phyloP scores from a whole-genome alignment of 2,888 invertebrate genomes.

The Pseudococcus jackbeardsleyi region DNA sequence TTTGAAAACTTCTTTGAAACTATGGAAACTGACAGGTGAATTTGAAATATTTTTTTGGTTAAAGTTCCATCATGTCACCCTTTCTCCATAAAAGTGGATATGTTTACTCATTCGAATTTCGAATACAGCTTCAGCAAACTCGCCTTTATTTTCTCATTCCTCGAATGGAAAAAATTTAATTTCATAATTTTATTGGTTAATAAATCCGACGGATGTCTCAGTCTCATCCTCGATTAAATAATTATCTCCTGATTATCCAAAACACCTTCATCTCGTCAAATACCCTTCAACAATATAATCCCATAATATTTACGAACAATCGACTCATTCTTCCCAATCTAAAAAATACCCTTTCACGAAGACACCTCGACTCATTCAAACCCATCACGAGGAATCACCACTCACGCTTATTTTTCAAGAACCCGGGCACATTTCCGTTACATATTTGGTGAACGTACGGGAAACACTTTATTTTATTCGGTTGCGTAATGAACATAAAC shows the following conservation, averaged over 20 bases:
- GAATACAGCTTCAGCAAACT: background rate
- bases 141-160: background rate
- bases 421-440: constrained; percentile 34
- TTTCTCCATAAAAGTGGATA: too few species aligned
- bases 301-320: background rate
- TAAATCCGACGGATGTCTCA: background rate
- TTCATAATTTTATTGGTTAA: background rate
- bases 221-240: background rate
- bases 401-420: background rate
- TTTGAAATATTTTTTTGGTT: too few species aligned
- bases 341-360: background rate
- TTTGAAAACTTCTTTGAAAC: too few species aligned
- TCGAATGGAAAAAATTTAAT: background rate
- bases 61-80: too few species aligned
- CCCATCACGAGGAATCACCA: background rate
- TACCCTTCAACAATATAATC: too few species aligned
- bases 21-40: too few species aligned
- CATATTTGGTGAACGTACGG: constrained; percentile 30
- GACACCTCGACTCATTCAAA: background rate
- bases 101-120: too few species aligned
- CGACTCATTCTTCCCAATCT: background rate
- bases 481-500: constrained; percentile 45
- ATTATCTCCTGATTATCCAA: background rate
- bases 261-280: too few species aligned
- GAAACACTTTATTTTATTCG: constrained; percentile 43